Percentiles rank a stretch among this genome's conserved stretches.
phyloP scores from a whole-genome alignment of 2,888 invertebrate genomes.

The Epiblema foenella region DNA sequence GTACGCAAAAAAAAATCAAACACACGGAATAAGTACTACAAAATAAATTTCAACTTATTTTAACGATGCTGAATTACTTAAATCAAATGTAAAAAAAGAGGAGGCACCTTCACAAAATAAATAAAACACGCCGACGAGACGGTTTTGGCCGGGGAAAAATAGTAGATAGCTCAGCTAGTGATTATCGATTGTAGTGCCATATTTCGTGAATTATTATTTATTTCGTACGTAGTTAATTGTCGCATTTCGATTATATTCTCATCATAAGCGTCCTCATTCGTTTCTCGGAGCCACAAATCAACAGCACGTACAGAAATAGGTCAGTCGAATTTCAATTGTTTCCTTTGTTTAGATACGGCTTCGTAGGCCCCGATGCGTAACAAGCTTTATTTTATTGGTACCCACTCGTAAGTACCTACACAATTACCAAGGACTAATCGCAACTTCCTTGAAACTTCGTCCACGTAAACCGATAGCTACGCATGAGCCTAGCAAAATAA shows the following conservation, averaged over 20 bases:
- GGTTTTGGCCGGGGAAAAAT: too few species aligned
- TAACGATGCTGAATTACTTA: too few species aligned
- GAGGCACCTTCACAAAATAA: too few species aligned
- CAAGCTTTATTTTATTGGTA: slow-evolving; percentile 51
- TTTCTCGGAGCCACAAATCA: slow-evolving; percentile 10
- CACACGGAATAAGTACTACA: too few species aligned
- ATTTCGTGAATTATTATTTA: background rate
- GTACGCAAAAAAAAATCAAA: too few species aligned
- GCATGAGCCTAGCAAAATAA: slow-evolving; percentile 45
- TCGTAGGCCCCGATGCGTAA: slow-evolving; percentile 57
- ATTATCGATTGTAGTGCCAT: too few species aligned
- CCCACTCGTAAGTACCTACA: slow-evolving; percentile 49
- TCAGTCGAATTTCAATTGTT: slow-evolving; percentile 56
- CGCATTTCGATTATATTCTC: background rate
- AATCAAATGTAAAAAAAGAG: too few species aligned
- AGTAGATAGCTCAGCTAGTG: too few species aligned
- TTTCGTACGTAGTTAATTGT: background rate
- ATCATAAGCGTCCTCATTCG: slow-evolving; percentile 3
- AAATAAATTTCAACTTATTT: too few species aligned
- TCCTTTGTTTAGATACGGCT: slow-evolving; percentile 53
- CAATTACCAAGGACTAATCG: slow-evolving; percentile 56
- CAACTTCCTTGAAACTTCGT: slow-evolving; percentile 64
- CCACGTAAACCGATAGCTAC: slow-evolving; percentile 45
- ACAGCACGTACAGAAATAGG: slow-evolving; percentile 56
- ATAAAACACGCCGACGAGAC: too few species aligned